These are phyloP conservation scores for Nycteola revayana DNA, from an alignment of 2,888 invertebrate species.

Conservation along the genomic window DNA sequence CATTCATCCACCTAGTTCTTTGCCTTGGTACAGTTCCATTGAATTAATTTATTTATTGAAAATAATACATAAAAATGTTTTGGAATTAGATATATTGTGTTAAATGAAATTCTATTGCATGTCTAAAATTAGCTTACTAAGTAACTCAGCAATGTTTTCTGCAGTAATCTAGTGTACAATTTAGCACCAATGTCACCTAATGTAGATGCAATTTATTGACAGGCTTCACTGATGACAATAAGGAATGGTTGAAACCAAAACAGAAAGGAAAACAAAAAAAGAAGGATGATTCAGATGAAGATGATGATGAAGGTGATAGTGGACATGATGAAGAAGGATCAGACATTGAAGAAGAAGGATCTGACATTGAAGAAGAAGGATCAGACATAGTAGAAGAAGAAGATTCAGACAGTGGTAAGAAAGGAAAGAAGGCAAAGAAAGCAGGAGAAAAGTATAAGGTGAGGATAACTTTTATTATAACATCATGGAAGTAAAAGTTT, in stretches of 20 bases:
- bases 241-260: slow-evolving; percentile 86
- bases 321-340: slow-evolving; percentile 43
- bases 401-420: slow-evolving; percentile 39
- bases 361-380: slow-evolving; percentile 44
- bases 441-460: slow-evolving; percentile 68
- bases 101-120: too few species aligned
- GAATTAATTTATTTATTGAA: too few species aligned
- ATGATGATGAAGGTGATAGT: slow-evolving; percentile 43
- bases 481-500: too few species aligned
- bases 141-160: too few species aligned
- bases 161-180: too few species aligned
- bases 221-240: slow-evolving; percentile 88
- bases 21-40: too few species aligned
- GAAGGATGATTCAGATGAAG: slow-evolving; percentile 39
- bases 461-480: slow-evolving; percentile 3
- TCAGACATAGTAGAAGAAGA: slow-evolving; percentile 46
- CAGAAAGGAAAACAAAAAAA: slow-evolving; percentile 58
- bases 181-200: neutral
- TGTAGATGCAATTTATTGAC: slow-evolving; percentile 11
- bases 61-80: too few species aligned
- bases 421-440: slow-evolving; percentile 42
- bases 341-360: slow-evolving; percentile 44
- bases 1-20: too few species aligned
- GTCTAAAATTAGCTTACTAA: too few species aligned
- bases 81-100: too few species aligned